These are phyloP conservation scores for Rhadina sibilatrix DNA, from an alignment of 2,113 vertebrate genomes.

Conservation along the genomic window DNA sequence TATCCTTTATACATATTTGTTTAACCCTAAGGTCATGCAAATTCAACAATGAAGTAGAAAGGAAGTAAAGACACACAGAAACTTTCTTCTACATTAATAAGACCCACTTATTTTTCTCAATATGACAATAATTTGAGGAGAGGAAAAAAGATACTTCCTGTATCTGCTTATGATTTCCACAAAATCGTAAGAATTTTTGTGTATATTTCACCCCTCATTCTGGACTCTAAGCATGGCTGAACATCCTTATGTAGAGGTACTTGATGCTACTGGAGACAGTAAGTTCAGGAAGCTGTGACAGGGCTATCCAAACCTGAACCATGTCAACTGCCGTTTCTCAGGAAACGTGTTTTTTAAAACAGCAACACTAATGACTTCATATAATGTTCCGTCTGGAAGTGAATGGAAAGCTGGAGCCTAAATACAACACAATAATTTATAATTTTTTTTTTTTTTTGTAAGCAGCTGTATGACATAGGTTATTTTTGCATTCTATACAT, in stretches of 20 bases:
- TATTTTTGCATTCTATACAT: not conserved
- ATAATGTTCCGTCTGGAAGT: not conserved
- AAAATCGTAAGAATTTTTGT: not conserved
- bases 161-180: not conserved
- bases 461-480: not conserved
- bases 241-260: not conserved
- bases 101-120: not conserved
- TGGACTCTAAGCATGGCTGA: not conserved
- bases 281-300: not conserved
- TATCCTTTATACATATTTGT: conserved; percentile 9
- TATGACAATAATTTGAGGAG: not conserved
- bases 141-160: not conserved
- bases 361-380: not conserved
- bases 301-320: not conserved
- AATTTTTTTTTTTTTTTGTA: not conserved
- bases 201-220: not conserved
- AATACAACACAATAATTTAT: not conserved
- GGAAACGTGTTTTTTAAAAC: not conserved
- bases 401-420: not conserved
- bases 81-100: not conserved
- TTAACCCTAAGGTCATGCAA: conserved; percentile 17
- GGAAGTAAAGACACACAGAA: not conserved
- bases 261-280: not conserved
- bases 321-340: not conserved
- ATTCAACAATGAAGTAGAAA: conserved; percentile 16